Evolutionary conservation across 2,113 vertebrate genomes (phyloP).

Genomic region (Psammodynastes pulverulentus): DNA sequence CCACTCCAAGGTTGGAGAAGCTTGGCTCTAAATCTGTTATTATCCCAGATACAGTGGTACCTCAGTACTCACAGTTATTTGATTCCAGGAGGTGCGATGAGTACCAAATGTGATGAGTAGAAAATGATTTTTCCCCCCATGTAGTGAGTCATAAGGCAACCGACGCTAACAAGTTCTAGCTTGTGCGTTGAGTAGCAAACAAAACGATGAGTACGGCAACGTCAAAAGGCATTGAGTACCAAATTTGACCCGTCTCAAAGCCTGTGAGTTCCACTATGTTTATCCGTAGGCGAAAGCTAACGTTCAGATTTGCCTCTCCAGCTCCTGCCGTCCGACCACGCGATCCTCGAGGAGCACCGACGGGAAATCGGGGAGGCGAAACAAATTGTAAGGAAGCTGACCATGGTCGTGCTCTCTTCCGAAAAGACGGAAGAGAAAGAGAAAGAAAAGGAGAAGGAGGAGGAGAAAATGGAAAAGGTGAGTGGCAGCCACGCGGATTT

Average conservation of each 20-base stretch:
- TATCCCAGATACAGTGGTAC: neutral
- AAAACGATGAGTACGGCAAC: neutral
- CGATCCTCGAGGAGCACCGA: slow-evolving; percentile 92
- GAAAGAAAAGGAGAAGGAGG: slow-evolving; percentile 86
- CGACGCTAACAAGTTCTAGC: neutral
- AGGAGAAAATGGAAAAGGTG: slow-evolving; percentile 85
- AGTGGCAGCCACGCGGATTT: neutral
- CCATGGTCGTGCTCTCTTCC: slow-evolving; percentile 92
- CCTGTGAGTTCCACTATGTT: too few relatives aligned
- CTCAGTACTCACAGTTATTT: neutral
- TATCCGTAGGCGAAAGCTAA: neutral
- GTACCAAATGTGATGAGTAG: neutral
- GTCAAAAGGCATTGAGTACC: neutral
- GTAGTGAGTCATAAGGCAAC: neutral
- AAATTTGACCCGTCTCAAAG: too few relatives aligned
- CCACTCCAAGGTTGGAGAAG: neutral
- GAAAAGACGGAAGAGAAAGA: slow-evolving; percentile 87
- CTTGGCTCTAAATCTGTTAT: neutral
- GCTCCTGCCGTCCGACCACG: slow-evolving; percentile 88
- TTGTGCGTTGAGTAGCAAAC: neutral
- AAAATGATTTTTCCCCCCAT: neutral
- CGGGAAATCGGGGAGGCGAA: slow-evolving; percentile 91
- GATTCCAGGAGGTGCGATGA: too few relatives aligned
- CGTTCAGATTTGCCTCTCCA: slow-evolving; percentile 52
- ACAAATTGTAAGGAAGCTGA: slow-evolving; percentile 93